Base-by-base conservation (phyloP, 1,140 invertebrate species). In the Ceratina japonica region DNA sequence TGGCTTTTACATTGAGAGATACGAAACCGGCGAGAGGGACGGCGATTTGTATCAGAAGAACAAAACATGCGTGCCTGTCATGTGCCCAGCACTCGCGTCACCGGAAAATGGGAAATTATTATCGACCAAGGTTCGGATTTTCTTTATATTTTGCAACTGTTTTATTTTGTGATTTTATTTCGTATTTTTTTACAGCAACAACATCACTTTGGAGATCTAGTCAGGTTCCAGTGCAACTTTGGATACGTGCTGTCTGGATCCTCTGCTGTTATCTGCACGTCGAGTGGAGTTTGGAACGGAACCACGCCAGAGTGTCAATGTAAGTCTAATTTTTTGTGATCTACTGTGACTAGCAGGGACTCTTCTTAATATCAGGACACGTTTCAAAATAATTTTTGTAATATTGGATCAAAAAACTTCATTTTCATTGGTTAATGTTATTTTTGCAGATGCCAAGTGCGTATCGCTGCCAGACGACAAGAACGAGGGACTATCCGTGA, bases 191-290 rank as follows among this genome's bases (percentile, higher is more conserved):
- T 89, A 22, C 64, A 95, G 90, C 93, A 93, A 44, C 94, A 95
- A 83, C 98, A 96, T 91, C 97, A 98, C 85, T 99, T 97, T 91
- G 97, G 97, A 0, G 98, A 99, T 90, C 92, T 97, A 51, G 95
- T 98, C 0, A 95, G 94, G 76, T 99, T 99, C 94, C 96, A 98
- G 88, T 99, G 98, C 91, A 95, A 98, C 86, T 98, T 99, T 92
- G 98, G 98, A 16, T 98, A 97, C 90, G 96, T 98, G 8, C 95
- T 99, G 94, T 94, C 95, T 82, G 98, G 98, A 65, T 95, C 96
- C 63, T 94, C 96, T 2, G 95, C 96, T 31, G 92, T 99, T 4
- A 93, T 97, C 58, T 99, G 98, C 92, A 96, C 96, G 7, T 97
- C 97, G 52, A 96, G 95, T 92, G 98, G 98, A 66, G 94, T 94